A percentile compares a stretch with the other conserved stretches of the same genome.
phyloP scores from a whole-genome alignment of 2,888 invertebrate species.

The Danaus chrysippus region DNA sequence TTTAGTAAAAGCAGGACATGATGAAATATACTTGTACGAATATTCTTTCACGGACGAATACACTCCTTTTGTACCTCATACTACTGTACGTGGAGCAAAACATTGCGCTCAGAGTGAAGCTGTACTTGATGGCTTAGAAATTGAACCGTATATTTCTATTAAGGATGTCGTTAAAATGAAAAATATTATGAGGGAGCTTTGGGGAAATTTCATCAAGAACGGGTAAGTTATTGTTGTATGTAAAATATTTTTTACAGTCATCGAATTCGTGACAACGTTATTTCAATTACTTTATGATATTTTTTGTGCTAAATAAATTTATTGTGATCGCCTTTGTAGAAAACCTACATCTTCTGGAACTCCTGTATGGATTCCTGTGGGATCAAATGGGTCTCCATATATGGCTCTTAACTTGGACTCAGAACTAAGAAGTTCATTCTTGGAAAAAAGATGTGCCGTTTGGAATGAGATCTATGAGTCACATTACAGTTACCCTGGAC shows the following conservation, averaged over 20 bases:
- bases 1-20: neutral
- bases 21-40: neutral
- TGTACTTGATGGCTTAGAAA: neutral
- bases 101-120: neutral
- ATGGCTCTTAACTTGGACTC: conserved; percentile 38
- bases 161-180: neutral
- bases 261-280: neutral
- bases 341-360: conserved; percentile 41
- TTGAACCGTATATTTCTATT: neutral
- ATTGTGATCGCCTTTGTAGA: conserved; percentile 32
- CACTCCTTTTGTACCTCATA: neutral
- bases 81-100: neutral
- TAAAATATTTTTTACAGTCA: neutral
- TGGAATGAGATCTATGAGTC: conserved; percentile 41
- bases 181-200: conserved; percentile 2
- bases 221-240: neutral
- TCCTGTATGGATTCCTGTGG: conserved; percentile 39
- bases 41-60: conserved; percentile 2
- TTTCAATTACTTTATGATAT: neutral
- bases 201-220: neutral
- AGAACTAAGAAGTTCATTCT: conserved; percentile 33
- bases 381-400: conserved; percentile 35
- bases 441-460: conserved; percentile 33
- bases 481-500: conserved; percentile 31
- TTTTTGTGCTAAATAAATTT: neutral